Evolutionary conservation across 2,113 vertebrate species (phyloP).

Genomic region (Phainopepla nitens): DNA sequence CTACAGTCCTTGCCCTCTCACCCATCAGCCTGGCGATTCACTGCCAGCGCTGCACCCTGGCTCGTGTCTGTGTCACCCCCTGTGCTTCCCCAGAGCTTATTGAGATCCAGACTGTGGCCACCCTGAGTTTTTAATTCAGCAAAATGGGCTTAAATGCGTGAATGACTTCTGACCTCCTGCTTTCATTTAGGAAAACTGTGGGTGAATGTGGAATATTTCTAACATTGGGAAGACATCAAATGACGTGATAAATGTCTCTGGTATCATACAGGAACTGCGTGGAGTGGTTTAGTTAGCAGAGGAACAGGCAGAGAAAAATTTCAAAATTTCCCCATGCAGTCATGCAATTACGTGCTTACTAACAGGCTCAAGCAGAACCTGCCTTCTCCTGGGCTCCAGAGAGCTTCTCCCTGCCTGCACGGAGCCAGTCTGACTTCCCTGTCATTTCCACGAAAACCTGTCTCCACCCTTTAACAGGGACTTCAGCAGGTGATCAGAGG

Average conservation of each 20-base stretch:
- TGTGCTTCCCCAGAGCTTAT: neutral
- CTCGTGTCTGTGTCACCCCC: neutral
- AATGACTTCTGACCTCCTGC: neutral
- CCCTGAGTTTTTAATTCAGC: neutral
- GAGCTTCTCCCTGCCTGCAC: neutral
- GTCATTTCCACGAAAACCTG: neutral
- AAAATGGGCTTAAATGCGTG: neutral
- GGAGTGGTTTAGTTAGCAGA: neutral
- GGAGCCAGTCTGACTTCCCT: neutral
- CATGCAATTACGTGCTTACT: neutral
- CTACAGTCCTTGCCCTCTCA: accelerated
- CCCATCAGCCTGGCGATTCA: neutral
- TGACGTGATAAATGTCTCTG: neutral
- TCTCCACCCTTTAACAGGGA: neutral
- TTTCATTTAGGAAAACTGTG: neutral
- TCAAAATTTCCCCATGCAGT: neutral
- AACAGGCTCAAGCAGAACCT: neutral
- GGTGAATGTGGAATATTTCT: neutral
- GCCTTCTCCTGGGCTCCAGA: neutral
- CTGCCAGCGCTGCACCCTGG: accelerated
- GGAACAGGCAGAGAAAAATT: neutral
- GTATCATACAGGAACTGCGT: accelerated
- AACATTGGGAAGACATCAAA: neutral
- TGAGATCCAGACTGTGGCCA: accelerated
- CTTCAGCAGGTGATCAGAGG: neutral